phyloP scores from a whole-genome alignment of 1,140 invertebrate genomes.

The Eriocheir sinensis region DNA sequence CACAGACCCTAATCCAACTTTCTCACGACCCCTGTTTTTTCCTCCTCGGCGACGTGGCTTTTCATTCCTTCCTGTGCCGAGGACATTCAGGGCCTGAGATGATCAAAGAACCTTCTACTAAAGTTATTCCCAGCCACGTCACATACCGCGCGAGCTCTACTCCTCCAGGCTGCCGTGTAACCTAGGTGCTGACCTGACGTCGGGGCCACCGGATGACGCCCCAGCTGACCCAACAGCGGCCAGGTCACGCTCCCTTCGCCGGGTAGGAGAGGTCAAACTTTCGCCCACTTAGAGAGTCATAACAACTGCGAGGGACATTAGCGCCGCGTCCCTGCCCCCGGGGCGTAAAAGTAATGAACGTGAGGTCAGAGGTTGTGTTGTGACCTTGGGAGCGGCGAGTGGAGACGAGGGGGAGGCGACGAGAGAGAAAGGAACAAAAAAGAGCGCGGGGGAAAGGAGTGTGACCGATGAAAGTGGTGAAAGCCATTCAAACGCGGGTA shows the following conservation, averaged over 20 bases:
- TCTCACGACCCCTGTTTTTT: constrained; percentile 9
- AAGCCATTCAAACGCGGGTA: background rate
- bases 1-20: background rate
- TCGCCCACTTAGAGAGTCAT: background rate
- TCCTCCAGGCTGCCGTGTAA: background rate
- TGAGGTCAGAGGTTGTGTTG: background rate
- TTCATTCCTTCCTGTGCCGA: background rate
- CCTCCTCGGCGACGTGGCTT: background rate
- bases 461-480: background rate
- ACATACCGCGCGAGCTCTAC: background rate
- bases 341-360: constrained; percentile 10
- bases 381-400: background rate
- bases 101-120: background rate
- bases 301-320: background rate
- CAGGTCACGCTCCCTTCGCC: background rate
- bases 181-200: background rate
- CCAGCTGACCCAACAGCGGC: background rate
- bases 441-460: background rate
- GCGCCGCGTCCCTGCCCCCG: background rate
- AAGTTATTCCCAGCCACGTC: too few relatives aligned
- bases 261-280: background rate
- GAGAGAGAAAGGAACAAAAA: constrained; percentile 35
- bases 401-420: background rate
- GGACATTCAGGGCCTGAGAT: background rate
- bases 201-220: background rate